phyloP scores from a whole-genome alignment of 2,113 vertebrate genomes.

The Lutjanus erythropterus region DNA sequence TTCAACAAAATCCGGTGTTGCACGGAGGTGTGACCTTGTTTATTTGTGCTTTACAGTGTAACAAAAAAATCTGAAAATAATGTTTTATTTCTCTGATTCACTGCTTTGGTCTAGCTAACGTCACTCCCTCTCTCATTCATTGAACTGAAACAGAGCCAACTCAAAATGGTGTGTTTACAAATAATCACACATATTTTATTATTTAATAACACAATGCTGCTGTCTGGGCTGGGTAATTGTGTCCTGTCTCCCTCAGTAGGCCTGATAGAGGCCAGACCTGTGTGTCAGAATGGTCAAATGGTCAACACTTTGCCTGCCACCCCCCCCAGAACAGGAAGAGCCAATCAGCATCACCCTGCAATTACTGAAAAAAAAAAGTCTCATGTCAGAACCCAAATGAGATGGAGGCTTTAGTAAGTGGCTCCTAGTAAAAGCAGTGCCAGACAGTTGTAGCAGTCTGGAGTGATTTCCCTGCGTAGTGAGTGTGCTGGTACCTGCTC shows the following conservation, averaged over 20 bases:
- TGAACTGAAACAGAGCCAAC: no score
- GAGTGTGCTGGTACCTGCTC: conserved; percentile 45
- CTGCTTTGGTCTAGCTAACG: no score
- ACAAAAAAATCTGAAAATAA: no score
- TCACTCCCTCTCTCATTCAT: no score
- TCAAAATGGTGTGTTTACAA: no score
- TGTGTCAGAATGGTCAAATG: conserved; percentile 54
- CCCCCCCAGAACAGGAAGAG: conserved; percentile 67
- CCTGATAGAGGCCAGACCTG: conserved; percentile 61
- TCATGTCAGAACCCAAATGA: conserved; percentile 60
- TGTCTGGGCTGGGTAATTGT: conserved; percentile 24
- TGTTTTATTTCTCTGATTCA: no score
- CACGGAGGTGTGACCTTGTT: no score
- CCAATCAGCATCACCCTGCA: conserved; percentile 65
- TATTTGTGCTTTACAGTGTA: no score
- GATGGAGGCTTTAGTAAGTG: conserved; percentile 39
- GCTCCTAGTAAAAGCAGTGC: conserved; percentile 23
- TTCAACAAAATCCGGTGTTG: no score
- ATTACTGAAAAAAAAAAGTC: conserved; percentile 68
- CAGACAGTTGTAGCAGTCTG: conserved; percentile 26
- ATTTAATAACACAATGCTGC: neutral
- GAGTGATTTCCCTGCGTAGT: neutral
- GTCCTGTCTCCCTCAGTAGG: conserved; percentile 43
- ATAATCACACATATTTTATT: no score
- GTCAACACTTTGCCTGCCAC: conserved; percentile 50